Evolutionary conservation across 2,888 invertebrate genomes (phyloP), one percentile per base, ranked within the genome.

Genomic region (Coleophora deauratella): DNA sequence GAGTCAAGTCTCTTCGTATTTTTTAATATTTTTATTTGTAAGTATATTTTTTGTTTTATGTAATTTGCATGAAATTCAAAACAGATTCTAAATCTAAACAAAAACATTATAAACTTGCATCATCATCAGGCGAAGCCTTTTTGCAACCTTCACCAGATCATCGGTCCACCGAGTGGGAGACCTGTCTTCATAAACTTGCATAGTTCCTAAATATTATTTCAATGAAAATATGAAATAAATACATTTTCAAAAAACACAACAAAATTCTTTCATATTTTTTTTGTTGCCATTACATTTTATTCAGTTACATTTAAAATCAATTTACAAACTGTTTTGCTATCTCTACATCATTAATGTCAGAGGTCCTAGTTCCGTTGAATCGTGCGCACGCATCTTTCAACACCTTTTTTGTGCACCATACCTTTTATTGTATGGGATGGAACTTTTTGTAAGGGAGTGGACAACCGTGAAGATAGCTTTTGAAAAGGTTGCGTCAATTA

Each of bases 291-390:
- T 21, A 21, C 21, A 21, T 3, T 4, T 6, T 21, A 6, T 21
- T 6, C 21, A 6, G 21, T 6, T 21, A 21, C 21, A 21, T 28
- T 27, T 8, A 6, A n/a, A 3, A 6, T 21, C 8, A 13, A 30
- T 31, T 21, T 21, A 21, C 21, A 21, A 21, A 21, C 21, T 21
- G 21, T 21, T 21, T 21, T 41, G 13, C 44, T 42, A 43, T 42
- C 47, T 27, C 21, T 47, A 44, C 44, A 37, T 38, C 44, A n/a
- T 47, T 36, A 46, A 49, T 49, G 49, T 49, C 49, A 47, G 37
- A 49, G 49, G 49, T 47, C 42, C 11, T 35, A 6, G 28, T 40
- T 9, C 37, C 27, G 35, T 32, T 35, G 36, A 35, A 42, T 46
- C 46, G 44, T 43, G 47, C 21, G 37, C 30, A 27, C n/a, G 28